Percentiles rank a stretch among this genome's conserved stretches.
Conservation (phyloP, 2,113 vertebrate genomes). For the Pteronura brasiliensis region DNA sequence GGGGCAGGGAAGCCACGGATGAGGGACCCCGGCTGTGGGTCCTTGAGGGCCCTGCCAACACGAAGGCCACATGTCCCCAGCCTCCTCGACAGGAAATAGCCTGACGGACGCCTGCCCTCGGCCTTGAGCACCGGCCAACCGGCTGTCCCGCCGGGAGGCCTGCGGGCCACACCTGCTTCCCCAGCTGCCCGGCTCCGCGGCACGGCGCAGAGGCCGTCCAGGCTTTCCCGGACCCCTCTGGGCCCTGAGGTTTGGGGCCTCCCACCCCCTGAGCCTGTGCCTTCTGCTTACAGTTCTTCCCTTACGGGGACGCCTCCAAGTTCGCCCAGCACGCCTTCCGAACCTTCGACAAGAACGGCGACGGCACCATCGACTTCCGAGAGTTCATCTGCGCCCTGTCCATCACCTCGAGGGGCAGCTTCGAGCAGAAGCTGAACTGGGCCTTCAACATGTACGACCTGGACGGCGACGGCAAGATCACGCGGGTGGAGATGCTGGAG, state of each 20-base stretch:
- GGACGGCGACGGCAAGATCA: conserved; percentile 99
- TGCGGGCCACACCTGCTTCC: not conserved
- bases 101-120: not conserved
- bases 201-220: not conserved
- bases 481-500: conserved; percentile 98
- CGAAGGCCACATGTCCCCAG: not conserved
- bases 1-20: not conserved
- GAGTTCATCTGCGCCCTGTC: conserved; percentile 99
- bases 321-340: conserved; percentile 98
- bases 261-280: not conserved
- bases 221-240: not conserved
- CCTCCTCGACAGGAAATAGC: not conserved
- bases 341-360: conserved; percentile 98
- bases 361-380: conserved; percentile 99
- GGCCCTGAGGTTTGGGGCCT: accelerated
- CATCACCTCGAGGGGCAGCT: conserved; percentile 98
- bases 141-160: accelerated
- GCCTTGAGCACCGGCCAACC: not conserved
- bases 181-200: not conserved
- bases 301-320: conserved; percentile 97
- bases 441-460: conserved; percentile 99
- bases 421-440: conserved; percentile 99
- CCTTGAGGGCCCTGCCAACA: not conserved
- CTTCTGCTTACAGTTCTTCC: conserved; percentile 91
- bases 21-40: not conserved